These are phyloP conservation scores for Puntigrus tetrazona DNA, from an alignment of 2,113 vertebrate genomes.

Conservation along the genomic window DNA sequence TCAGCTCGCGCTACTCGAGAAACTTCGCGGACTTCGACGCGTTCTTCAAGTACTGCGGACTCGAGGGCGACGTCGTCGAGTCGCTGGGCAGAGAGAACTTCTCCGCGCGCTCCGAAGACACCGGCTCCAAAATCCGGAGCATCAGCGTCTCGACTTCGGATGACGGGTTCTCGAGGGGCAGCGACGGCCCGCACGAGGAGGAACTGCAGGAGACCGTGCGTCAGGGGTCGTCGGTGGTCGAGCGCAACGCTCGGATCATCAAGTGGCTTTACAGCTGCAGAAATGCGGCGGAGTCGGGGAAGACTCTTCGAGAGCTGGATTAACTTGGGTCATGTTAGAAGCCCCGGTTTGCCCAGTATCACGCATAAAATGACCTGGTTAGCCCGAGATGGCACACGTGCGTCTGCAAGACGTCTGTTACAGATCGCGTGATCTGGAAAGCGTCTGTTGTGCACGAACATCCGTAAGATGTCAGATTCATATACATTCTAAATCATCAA, in stretches of 20 bases:
- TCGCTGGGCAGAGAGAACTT: conserved; percentile 88
- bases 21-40: conserved; percentile 83
- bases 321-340: conserved; percentile 48
- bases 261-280: conserved; percentile 96
- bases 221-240: conserved; percentile 84
- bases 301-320: conserved; percentile 77
- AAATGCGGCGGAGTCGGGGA: conserved; percentile 80
- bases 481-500: no score
- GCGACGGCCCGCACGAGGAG: conserved; percentile 82
- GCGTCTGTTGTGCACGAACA: no score
- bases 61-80: conserved; percentile 85
- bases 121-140: conserved; percentile 74
- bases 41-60: conserved; percentile 92
- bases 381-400: no score
- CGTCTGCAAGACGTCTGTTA: no score
- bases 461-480: no score
- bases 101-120: conserved; percentile 74
- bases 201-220: conserved; percentile 75
- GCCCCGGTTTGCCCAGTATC: not conserved
- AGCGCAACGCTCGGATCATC: conserved; percentile 96
- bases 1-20: conserved; percentile 87
- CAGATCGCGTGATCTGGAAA: no score
- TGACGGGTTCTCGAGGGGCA: conserved; percentile 80
- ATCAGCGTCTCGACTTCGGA: conserved; percentile 83
- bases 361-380: not conserved